Conservation (phyloP, 2,113 vertebrate species). For the Opisthocomus hoazin region DNA sequence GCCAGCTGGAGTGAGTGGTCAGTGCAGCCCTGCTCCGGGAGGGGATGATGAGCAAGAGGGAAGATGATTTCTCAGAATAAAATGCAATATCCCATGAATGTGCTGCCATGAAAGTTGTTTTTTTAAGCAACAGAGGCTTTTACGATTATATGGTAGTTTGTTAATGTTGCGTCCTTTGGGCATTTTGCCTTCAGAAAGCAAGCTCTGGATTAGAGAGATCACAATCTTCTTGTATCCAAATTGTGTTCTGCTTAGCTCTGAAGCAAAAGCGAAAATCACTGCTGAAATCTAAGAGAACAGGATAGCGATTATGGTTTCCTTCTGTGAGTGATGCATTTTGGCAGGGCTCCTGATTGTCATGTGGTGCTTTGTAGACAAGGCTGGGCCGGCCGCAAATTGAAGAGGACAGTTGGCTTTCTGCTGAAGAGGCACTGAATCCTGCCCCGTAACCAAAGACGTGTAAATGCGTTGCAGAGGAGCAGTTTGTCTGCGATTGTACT, state of each 20-base stretch:
- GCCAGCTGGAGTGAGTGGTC: neutral
- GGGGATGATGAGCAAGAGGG: neutral
- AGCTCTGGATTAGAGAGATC: neutral
- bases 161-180: neutral
- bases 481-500: neutral
- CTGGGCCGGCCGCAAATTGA: neutral
- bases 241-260: neutral
- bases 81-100: neutral
- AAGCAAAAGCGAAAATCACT: neutral
- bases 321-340: neutral
- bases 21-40: neutral
- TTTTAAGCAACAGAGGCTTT: neutral
- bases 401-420: neutral
- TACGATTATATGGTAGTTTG: neutral
- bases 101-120: neutral
- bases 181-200: neutral
- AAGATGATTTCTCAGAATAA: neutral
- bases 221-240: neutral
- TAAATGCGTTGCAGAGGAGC: neutral
- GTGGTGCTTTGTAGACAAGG: slow-evolving; percentile 1
- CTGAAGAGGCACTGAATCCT: neutral
- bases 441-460: neutral
- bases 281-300: neutral
- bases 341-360: neutral
- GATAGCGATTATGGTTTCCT: neutral